phyloP scores from a whole-genome alignment of 2,888 invertebrate genomes.

The Punctoribates punctum region DNA sequence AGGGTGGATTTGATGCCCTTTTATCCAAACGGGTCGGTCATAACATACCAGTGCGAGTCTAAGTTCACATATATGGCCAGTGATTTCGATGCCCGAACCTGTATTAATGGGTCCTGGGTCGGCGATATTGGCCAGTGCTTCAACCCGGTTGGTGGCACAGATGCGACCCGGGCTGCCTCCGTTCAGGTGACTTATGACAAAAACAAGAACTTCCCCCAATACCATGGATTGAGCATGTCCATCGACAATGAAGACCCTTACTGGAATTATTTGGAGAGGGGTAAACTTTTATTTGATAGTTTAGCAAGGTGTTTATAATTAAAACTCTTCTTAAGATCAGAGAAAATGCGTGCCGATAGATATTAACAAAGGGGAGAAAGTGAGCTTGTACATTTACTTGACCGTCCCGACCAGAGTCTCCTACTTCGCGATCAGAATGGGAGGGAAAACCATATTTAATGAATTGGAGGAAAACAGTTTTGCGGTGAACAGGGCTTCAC shows the following conservation, averaged over 20 bases:
- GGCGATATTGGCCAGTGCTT: not conserved
- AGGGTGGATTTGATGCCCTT: not conserved
- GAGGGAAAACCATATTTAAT: not conserved
- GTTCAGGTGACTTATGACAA: not conserved
- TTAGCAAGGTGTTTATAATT: no score
- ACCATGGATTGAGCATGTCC: no score
- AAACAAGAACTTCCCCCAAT: no score
- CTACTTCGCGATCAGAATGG: not conserved
- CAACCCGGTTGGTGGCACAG: not conserved
- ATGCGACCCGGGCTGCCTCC: not conserved
- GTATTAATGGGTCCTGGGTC: not conserved
- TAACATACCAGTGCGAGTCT: not conserved
- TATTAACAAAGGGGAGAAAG: not conserved
- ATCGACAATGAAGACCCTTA: not conserved
- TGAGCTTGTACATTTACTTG: not conserved
- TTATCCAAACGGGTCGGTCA: not conserved
- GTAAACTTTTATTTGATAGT: no score
- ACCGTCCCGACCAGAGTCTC: not conserved
- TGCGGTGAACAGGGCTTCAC: not conserved
- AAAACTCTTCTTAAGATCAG: not conserved
- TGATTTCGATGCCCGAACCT: not conserved
- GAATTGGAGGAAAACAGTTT: not conserved
- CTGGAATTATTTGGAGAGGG: not conserved
- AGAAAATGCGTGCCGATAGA: not conserved
- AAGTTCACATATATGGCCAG: slow-evolving; percentile 1